Evolutionary conservation across 2,888 invertebrate species (phyloP), one percentile per base, ranked within the genome.

Genomic region (Napeogenes sylphis): DNA sequence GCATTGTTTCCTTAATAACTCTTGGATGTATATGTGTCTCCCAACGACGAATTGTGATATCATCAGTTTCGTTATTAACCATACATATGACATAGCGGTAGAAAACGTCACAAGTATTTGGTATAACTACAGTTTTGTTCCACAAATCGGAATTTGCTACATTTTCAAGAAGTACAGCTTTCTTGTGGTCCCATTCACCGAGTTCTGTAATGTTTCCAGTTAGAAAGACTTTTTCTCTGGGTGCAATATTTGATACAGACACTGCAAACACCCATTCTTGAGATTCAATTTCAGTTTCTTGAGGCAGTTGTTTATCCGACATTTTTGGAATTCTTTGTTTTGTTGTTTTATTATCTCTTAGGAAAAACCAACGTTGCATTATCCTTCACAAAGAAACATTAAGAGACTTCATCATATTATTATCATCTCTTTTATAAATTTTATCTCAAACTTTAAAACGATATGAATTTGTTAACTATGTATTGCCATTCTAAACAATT

Each of bases 81-180:
- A 94, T 91, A 79, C 95, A 95, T 65, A 96, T 92, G 70, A 94
- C 94, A 82, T 95, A 97, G 45, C 97, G 93, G 81, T 94, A 97
- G 54, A 92, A 90, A 10, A 96, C 90, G 68, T 93, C 92, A 71
- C 91, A 88, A 66, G 93, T 92, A 62, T 92, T 91, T 2, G 95
- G 95, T 74, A 97, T 91, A 66, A 87, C 88, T 46, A 95, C 81
- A 58, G 90, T 84, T 69, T 89, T 92, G 1, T 92, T 92, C 96
- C 96, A 96, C 53, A 92, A 75, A 71, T 92, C 87, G 32, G 84
- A 78, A 56, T 74, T 79, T 67, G 74, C 75, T 46, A 89, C 80
- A 68, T 83, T 85, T 65, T 92, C 88, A 70, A 96, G 84, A 13
- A 91, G 77, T 3, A 94, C 80, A 65, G 93, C 92, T 71, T 91